Evolutionary conservation across 2,797 vertebrate species (phyloP).

Genomic region (Aratinga solstitialis): DNA sequence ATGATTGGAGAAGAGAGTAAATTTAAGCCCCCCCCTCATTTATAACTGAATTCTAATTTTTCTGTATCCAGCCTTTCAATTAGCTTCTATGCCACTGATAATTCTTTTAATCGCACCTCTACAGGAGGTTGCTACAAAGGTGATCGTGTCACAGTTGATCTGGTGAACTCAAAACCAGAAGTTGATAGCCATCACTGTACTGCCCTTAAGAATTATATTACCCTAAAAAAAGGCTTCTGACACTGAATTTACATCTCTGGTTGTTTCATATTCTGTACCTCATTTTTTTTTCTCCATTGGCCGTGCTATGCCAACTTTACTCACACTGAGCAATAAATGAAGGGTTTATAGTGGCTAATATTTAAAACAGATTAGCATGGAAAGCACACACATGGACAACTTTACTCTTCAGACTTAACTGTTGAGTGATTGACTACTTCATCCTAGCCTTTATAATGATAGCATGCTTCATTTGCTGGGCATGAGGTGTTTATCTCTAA

Average conservation of each 20-base stretch:
- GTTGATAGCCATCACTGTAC: background rate
- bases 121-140: background rate
- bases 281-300: background rate
- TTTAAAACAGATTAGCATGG: background rate
- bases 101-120: background rate
- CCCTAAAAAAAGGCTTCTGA: background rate
- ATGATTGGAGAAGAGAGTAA: too few relatives aligned
- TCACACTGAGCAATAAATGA: background rate
- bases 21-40: background rate
- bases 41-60: background rate
- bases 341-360: background rate
- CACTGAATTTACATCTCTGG: background rate
- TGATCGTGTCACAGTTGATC: background rate
- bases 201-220: background rate
- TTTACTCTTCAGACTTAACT: background rate
- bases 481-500: background rate
- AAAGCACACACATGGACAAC: background rate
- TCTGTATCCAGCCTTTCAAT: background rate
- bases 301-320: background rate
- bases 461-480: background rate
- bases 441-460: background rate
- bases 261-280: background rate
- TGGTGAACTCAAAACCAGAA: background rate
- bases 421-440: background rate
- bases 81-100: background rate